Evolutionary conservation across 2,888 invertebrate genomes (phyloP), one percentile per base, ranked within the genome.

Genomic region (Hyppa rectilinea): DNA sequence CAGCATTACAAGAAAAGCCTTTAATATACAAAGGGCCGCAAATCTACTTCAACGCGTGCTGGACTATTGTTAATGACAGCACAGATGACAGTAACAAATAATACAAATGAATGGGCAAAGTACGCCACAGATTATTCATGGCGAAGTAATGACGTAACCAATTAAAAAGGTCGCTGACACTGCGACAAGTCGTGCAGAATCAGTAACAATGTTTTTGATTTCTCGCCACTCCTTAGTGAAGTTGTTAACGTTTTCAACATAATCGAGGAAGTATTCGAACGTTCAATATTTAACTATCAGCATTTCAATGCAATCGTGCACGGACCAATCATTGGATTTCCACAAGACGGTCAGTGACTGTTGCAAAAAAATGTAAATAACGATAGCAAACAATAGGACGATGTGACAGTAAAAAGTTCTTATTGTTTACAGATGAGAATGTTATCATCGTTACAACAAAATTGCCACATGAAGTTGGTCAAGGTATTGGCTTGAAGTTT

Each of bases 361-460:
- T 80, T 80, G 67, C 59, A 75, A 66, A 75, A n/a, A 76, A 61
- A 75, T 75, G 66, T 71, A 72, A 78, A 83, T 77, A 77, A 80
- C 66, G 70, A 63, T 60, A 71, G 63, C 75, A 85, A 49, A 89
- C 90, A 89, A 89, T 89, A 72, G 69, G 80, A 83, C 83, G 85
- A 86, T 78, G 72, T 79, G 74, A 82, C 76, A 75, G 82, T 86
- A 89, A 89, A 88, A 88, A 82, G 61, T 80, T 77, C 74, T 72
- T 80, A 90, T 89, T 89, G 88, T 90, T 78, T 82, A 74, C 74
- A 65, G 78, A 87, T 88, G 88, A 83, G 86, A 90, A 87, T 79
- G 71, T 72, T 81, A 84, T 76, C 77, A 63, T 69, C 56, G 71
- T 70, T 78, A 84, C 71, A 70, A 80, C 75, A 64, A 86, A 84